Evolutionary conservation across 2,113 vertebrate species (phyloP).

Genomic region (Turnix velox): DNA sequence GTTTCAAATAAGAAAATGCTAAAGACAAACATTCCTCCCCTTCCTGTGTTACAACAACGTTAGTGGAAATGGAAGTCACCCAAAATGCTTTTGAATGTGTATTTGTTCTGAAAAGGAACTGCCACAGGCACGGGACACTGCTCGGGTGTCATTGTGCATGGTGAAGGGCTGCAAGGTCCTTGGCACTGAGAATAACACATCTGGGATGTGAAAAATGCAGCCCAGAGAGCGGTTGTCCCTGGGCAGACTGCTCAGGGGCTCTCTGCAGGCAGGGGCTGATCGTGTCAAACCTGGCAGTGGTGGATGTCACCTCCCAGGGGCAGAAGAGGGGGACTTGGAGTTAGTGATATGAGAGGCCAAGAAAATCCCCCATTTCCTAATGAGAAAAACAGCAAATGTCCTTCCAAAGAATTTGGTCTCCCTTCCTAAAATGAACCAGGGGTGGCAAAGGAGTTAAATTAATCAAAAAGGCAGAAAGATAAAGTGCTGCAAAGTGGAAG

Average conservation of each 20-base stretch:
- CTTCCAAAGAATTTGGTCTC: background rate
- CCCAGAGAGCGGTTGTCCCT: background rate
- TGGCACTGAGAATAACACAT: background rate
- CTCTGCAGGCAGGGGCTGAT: background rate
- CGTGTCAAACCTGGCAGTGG: background rate
- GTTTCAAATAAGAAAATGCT: constrained; percentile 12
- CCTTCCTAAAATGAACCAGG: background rate
- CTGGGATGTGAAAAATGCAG: background rate
- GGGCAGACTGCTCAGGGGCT: background rate
- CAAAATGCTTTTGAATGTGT: background rate
- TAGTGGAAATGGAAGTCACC: background rate
- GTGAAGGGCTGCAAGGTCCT: background rate
- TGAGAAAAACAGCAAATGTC: background rate
- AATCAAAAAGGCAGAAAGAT: background rate
- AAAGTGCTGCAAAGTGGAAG: background rate
- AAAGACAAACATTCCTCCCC: background rate
- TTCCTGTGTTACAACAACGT: background rate
- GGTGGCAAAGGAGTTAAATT: background rate
- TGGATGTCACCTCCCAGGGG: background rate
- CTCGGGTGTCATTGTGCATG: background rate
- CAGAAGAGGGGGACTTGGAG: background rate
- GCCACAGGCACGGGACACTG: background rate
- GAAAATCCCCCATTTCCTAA: background rate
- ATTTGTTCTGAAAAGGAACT: background rate
- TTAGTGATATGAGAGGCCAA: background rate